Conservation (phyloP, 2,113 vertebrate genomes). For the Potamarius usumacintae region DNA sequence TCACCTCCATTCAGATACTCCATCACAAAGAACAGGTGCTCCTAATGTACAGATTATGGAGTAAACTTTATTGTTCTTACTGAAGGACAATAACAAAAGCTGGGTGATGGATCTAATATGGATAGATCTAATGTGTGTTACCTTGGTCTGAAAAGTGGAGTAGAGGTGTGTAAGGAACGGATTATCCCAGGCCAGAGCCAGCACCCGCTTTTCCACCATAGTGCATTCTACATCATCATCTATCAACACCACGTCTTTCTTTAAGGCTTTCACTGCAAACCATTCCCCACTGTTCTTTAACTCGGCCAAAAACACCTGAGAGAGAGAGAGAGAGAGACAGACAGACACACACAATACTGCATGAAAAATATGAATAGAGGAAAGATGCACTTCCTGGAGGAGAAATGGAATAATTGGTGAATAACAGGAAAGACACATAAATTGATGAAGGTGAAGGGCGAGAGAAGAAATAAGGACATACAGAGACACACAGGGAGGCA, state of each 20-base stretch:
- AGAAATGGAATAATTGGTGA: neutral
- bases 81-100: neutral
- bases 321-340: neutral
- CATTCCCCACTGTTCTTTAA: slow-evolving; percentile 84
- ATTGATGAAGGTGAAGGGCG: neutral
- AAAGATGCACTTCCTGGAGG: neutral
- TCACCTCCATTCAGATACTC: slow-evolving; percentile 97
- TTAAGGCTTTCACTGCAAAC: slow-evolving; percentile 93
- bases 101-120: neutral
- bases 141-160: slow-evolving; percentile 94
- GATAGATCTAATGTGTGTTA: slow-evolving; percentile 56
- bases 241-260: slow-evolving; percentile 96
- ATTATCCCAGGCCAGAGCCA: slow-evolving; percentile 91
- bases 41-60: slow-evolving; percentile 68
- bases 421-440: neutral
- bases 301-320: slow-evolving; percentile 90
- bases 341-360: neutral
- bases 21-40: slow-evolving; percentile 98
- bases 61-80: neutral
- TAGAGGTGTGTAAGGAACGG: slow-evolving; percentile 96
- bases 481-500: neutral
- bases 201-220: slow-evolving; percentile 97
- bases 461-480: neutral
- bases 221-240: slow-evolving; percentile 98
- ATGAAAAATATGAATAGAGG: neutral